Evolutionary conservation across 2,888 invertebrate species (phyloP).

Genomic region (Drosophila mayaguana): DNA sequence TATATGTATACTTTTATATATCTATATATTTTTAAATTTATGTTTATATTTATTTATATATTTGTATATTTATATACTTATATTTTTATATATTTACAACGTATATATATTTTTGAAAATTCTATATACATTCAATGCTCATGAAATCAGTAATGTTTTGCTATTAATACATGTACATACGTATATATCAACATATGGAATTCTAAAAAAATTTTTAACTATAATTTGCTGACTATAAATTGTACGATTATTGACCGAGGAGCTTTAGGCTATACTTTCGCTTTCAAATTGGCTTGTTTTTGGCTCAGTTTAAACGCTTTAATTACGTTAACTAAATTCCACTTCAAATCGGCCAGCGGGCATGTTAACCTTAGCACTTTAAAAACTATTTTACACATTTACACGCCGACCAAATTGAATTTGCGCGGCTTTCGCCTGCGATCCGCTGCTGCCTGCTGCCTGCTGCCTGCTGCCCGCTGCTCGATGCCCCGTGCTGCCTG

Average conservation of each 20-base stretch:
- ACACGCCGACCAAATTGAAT: conserved; percentile 68
- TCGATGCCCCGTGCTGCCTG: not conserved
- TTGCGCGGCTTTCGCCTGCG: conserved; percentile 43
- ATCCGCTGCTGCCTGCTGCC: not conserved
- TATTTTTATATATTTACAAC: too few species aligned
- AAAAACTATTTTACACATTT: conserved; percentile 57
- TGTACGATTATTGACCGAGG: not conserved
- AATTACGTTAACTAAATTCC: conserved; percentile 37
- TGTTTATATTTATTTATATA: too few species aligned
- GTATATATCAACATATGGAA: not conserved
- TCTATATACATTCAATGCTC: too few species aligned
- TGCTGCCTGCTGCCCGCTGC: not conserved
- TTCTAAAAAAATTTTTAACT: not conserved
- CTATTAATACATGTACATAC: too few species aligned
- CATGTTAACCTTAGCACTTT: conserved; percentile 49
- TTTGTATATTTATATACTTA: too few species aligned
- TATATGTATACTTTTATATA: too few species aligned
- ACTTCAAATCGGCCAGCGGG: conserved; percentile 41
- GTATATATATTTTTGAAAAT: too few species aligned
- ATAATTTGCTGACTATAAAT: not conserved
- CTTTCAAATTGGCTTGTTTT: conserved; percentile 31
- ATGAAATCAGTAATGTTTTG: too few species aligned
- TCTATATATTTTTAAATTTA: too few species aligned
- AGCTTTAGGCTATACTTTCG: conserved; percentile 20
- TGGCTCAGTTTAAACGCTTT: conserved; percentile 24